Evolutionary conservation across 2,113 vertebrate genomes (phyloP).

Genomic region (Petrocephalus microphthalmus): DNA sequence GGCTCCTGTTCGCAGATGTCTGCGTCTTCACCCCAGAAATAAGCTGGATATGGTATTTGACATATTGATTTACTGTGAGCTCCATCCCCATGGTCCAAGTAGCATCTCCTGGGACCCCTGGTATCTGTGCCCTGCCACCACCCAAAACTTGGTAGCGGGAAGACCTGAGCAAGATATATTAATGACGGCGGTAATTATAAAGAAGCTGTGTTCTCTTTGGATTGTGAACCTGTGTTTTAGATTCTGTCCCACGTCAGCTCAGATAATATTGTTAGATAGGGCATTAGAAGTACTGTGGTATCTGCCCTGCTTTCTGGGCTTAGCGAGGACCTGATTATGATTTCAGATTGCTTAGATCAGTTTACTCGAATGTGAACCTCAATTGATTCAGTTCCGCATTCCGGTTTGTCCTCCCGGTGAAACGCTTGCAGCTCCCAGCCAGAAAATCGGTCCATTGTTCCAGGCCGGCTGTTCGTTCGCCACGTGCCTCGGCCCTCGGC

Average conservation of each 20-base stretch:
- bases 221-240: neutral
- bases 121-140: neutral
- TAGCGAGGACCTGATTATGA: constrained; percentile 22
- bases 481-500: constrained; percentile 45
- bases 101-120: neutral
- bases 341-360: constrained; percentile 43
- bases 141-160: neutral
- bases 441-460: constrained; percentile 15
- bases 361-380: constrained; percentile 17
- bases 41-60: neutral
- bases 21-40: neutral
- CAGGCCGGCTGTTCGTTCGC: neutral
- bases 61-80: neutral
- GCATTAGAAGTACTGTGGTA: neutral
- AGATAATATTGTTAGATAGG: neutral
- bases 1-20: neutral
- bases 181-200: neutral
- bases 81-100: neutral
- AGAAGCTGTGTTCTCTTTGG: neutral
- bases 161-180: neutral
- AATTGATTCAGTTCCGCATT: constrained; percentile 34
- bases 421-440: neutral
- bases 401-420: constrained; percentile 18
- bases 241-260: neutral
- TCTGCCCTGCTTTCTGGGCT: neutral